A percentile compares a stretch with the other conserved stretches of the same genome.
Evolutionary conservation across 1,140 invertebrate genomes (phyloP).

Genomic region (Caerostris extrusa): DNA sequence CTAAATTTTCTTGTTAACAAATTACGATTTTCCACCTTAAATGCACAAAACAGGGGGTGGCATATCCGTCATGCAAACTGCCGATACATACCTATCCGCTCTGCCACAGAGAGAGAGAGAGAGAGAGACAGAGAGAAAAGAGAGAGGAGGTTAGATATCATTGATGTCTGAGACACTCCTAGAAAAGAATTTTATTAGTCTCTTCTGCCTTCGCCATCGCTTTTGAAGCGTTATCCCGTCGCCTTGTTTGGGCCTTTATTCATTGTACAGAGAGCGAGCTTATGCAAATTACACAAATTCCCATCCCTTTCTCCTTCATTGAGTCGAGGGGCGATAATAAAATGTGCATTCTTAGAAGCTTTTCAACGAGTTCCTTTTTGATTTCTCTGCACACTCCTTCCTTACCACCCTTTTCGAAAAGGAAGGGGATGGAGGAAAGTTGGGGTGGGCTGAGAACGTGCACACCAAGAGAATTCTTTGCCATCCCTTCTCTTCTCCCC

Average conservation of each 20-base stretch:
- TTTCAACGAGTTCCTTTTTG: slow-evolving; percentile 74
- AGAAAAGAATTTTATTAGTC: slow-evolving; percentile 76
- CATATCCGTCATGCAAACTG: neutral
- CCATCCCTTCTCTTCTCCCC: neutral
- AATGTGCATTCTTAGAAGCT: slow-evolving; percentile 76
- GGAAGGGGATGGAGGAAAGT: neutral
- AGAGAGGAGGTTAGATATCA: slow-evolving; percentile 66
- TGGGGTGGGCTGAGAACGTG: neutral
- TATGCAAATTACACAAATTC: slow-evolving; percentile 77
- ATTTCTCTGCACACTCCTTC: slow-evolving; percentile 64
- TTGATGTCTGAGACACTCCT: slow-evolving; percentile 50
- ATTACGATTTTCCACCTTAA: slow-evolving; percentile 12
- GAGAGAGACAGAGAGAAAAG: neutral
- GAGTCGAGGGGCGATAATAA: slow-evolving; percentile 75
- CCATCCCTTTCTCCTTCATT: slow-evolving; percentile 75
- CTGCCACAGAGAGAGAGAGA: neutral
- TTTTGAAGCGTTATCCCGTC: slow-evolving; percentile 68
- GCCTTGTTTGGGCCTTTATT: slow-evolving; percentile 75
- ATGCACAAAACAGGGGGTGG: slow-evolving; percentile 41
- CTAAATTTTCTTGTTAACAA: slow-evolving; percentile 61
- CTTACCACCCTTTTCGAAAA: neutral
- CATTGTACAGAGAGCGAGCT: slow-evolving; percentile 71
- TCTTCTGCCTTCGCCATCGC: slow-evolving; percentile 48
- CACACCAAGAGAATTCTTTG: slow-evolving; percentile 1
- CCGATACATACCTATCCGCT: neutral